These are phyloP conservation scores for Thinocorus orbignyianus DNA, from an alignment of 2,113 vertebrate genomes.

Conservation along the genomic window DNA sequence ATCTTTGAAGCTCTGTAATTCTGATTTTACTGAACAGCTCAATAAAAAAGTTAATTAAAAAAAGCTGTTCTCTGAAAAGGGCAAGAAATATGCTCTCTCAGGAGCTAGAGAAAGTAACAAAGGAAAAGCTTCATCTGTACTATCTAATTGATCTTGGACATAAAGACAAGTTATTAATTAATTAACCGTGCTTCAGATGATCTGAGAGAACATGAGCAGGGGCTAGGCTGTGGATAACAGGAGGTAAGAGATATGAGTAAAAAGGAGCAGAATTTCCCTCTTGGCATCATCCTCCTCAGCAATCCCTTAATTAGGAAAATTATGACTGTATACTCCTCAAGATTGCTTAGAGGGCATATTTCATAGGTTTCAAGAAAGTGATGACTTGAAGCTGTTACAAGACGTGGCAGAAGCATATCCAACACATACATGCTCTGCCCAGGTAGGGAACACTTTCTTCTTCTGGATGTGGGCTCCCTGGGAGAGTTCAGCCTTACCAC, in stretches of 20 bases:
- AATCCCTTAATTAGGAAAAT: background rate
- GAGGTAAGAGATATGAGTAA: background rate
- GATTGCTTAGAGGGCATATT: background rate
- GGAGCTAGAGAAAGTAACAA: background rate
- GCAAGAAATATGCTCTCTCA: background rate
- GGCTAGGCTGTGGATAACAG: background rate
- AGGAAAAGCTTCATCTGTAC: background rate
- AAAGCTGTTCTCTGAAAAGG: slow-evolving; percentile 25
- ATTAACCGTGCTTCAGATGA: background rate
- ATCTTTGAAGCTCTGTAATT: slow-evolving; percentile 27
- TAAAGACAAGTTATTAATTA: background rate
- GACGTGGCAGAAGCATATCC: background rate
- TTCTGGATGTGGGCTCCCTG: background rate
- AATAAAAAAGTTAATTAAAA: slow-evolving; percentile 44
- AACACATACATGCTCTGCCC: background rate
- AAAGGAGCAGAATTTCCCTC: background rate
- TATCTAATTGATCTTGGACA: background rate
- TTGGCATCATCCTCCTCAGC: background rate
- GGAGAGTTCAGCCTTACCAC: background rate
- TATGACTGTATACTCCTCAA: background rate
- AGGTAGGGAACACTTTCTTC: background rate
- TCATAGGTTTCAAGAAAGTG: background rate
- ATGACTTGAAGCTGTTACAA: background rate
- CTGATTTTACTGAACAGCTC: slow-evolving; percentile 33
- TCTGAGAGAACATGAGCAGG: background rate